phyloP scores from a whole-genome alignment of 2,888 invertebrate species.

The Bhutanitis thaidina region DNA sequence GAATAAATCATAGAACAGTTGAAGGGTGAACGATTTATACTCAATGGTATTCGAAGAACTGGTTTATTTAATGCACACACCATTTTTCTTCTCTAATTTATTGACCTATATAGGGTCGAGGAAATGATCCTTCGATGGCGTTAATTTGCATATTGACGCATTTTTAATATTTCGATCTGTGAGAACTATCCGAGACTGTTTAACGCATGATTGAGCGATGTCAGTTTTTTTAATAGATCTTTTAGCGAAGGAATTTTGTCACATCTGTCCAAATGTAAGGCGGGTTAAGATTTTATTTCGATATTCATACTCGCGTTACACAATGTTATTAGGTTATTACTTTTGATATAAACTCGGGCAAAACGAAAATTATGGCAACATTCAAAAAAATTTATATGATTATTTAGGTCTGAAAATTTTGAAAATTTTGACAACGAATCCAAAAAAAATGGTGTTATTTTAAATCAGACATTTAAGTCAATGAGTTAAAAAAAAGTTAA shows the following conservation, averaged over 20 bases:
- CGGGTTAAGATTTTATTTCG: background rate
- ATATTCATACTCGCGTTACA: too few relatives aligned
- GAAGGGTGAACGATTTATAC: slow-evolving; percentile 45
- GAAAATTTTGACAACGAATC: too few relatives aligned
- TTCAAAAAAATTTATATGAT: too few relatives aligned
- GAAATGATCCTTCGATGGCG: slow-evolving; percentile 35
- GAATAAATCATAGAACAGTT: slow-evolving; percentile 78
- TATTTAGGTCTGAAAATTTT: too few relatives aligned
- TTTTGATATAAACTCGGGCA: too few relatives aligned
- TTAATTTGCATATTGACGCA: slow-evolving; percentile 66
- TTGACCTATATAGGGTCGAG: slow-evolving; percentile 53
- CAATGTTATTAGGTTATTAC: too few relatives aligned
- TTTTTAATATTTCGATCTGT: slow-evolving; percentile 50
- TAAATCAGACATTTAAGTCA: too few relatives aligned
- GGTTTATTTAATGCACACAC: slow-evolving; percentile 49
- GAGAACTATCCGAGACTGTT: slow-evolving; percentile 43
- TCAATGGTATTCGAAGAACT: slow-evolving; percentile 42
- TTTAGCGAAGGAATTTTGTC: background rate
- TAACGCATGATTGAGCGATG: slow-evolving; percentile 11
- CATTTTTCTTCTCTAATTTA: slow-evolving; percentile 64
- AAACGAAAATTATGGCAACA: too few relatives aligned
- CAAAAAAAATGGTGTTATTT: too few relatives aligned
- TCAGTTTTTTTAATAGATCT: background rate
- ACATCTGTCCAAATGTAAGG: slow-evolving; percentile 3
- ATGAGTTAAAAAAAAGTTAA: too few relatives aligned